A percentile compares a stretch with the other conserved stretches of the same genome.
These are phyloP conservation scores for Leptothorax acervorum DNA, from an alignment of 2,888 invertebrate genomes.

Conservation along the genomic window DNA sequence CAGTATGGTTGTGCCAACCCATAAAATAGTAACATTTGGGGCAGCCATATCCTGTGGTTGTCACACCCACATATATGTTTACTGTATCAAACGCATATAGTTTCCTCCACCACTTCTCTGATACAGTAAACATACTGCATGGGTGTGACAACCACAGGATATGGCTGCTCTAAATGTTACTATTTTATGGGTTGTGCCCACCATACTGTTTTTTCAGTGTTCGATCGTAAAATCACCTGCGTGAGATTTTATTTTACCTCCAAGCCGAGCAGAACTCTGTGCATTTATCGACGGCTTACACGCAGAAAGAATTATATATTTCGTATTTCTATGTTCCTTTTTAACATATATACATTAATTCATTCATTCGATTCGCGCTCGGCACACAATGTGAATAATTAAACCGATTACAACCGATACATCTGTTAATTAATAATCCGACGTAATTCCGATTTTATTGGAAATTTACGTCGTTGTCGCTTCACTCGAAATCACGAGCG, in stretches of 20 bases:
- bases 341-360: neutral
- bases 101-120: no score
- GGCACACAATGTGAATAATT: neutral
- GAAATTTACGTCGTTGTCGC: neutral
- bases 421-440: neutral
- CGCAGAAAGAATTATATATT: neutral
- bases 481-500: neutral
- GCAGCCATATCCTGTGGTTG: no score
- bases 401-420: neutral
- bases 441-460: conserved; percentile 4
- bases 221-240: neutral
- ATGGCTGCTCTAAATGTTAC: no score
- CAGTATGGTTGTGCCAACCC: no score
- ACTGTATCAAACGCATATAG: no score
- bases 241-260: conserved; percentile 1
- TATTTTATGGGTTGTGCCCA: no score
- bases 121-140: no score
- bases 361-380: neutral
- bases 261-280: neutral
- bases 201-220: no score
- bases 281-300: neutral
- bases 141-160: no score
- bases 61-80: no score
- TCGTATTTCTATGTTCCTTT: neutral
- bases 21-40: no score